These are phyloP conservation scores for Brachystomella parvula DNA, from an alignment of 1,140 invertebrate genomes.

Conservation along the genomic window DNA sequence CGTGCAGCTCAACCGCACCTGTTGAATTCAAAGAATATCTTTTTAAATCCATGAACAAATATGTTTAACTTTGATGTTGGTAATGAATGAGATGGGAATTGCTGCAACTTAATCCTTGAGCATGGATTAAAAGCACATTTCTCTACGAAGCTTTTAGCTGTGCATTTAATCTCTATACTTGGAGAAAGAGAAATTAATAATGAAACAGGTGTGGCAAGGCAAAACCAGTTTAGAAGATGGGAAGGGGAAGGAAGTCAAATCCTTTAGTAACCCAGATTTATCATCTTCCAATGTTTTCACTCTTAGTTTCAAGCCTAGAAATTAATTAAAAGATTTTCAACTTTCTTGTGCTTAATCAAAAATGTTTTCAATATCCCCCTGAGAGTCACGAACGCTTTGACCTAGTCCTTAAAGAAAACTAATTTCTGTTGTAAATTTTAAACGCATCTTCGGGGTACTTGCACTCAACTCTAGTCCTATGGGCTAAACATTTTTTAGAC, in stretches of 20 bases:
- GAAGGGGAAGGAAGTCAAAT: neutral
- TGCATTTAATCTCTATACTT: too few species aligned
- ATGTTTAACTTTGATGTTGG: too few species aligned
- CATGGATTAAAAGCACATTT: too few species aligned
- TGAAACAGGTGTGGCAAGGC: neutral
- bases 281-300: neutral
- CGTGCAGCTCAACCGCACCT: neutral
- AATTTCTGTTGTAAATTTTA: neutral
- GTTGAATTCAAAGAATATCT: neutral
- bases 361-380: neutral
- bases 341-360: neutral
- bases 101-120: too few species aligned
- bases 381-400: neutral
- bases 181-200: neutral
- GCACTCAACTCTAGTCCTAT: neutral
- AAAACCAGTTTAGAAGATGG: neutral
- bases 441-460: neutral
- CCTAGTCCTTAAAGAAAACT: neutral
- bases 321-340: too few species aligned
- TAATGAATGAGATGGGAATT: too few species aligned
- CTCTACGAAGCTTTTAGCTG: too few species aligned
- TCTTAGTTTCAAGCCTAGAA: neutral
- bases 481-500: too few species aligned
- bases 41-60: too few species aligned
- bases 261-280: neutral